Base-by-base conservation (phyloP, 2,888 invertebrate species). In the Pollenia amentaria region DNA sequence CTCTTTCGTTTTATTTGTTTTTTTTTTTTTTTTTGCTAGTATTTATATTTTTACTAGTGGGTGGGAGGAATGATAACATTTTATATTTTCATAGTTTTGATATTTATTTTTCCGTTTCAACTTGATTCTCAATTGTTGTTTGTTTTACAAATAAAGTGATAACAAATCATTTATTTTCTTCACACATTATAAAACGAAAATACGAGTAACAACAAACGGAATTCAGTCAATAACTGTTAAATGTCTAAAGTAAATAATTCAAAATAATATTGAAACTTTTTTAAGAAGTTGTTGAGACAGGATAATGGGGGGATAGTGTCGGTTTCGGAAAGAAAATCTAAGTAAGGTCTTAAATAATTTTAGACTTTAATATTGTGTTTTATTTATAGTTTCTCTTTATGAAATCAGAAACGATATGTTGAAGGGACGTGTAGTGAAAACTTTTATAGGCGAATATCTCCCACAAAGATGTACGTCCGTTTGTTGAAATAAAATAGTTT, bases 61-160 rank as follows among this genome's bases (percentile, higher is more conserved):
- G 4, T 14, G 16, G 6, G 11, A 14, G 16, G 18, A 44, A 55
- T 38, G 38, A 44, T 53, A 73, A 21, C 48, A 57, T 73, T 29
- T 64, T 70, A 29, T 29, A 29, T 18, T 29, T 44, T 73, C 48
- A 46, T 67, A 42, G 16, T 62, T 70, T 42, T 69, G 10, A 42
- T 62, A 57, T 53, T 65, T 73, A 40, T 81, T 21, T 67, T 53
- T 76, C 11, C 14, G 3, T 53, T 67, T 48, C 38, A 29, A 38
- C 44, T 48, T 62, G 42, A 29, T 57, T 18, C 14, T 40, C 57
- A 48, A 57, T 69, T 62, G 21, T 48, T 67, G 51, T 75, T 82
- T 69, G 38, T 62, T 83, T 78, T 21, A 60, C 55, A 57, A 60
- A 70, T 69, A 51, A 76, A 79, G 79, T 70, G 70, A 70, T 79